Percentiles rank a stretch among this genome's conserved stretches.
Evolutionary conservation across 2,888 invertebrate species (phyloP).

Genomic region (Heliconius ethilla): DNA sequence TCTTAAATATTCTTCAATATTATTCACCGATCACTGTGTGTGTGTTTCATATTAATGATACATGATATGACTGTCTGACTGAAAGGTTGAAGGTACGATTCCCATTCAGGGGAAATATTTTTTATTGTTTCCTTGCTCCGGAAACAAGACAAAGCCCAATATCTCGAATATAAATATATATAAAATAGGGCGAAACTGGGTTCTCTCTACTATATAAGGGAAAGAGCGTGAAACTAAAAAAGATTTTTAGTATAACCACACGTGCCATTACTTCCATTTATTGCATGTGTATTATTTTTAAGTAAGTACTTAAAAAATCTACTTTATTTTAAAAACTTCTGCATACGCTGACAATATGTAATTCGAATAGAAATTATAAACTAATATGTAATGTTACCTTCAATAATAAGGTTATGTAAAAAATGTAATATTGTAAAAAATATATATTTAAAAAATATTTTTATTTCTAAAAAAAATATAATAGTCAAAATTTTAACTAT

Average conservation of each 20-base stretch:
- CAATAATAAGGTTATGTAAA: constrained; percentile 46
- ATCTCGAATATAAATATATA: too few relatives aligned
- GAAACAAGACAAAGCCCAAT: too few relatives aligned
- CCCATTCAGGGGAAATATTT: not conserved
- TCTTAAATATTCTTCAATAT: too few relatives aligned
- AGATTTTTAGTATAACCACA: too few relatives aligned
- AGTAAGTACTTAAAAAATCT: not conserved
- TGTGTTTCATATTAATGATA: too few relatives aligned
- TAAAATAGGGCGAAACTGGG: too few relatives aligned
- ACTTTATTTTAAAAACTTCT: not conserved
- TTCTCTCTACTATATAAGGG: too few relatives aligned
- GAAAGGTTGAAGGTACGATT: not conserved
- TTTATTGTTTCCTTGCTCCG: not conserved
- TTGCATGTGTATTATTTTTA: too few relatives aligned
- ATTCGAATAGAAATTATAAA: not conserved
- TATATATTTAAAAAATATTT: constrained; percentile 38
- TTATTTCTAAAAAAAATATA: constrained; percentile 41
- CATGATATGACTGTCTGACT: not conserved
- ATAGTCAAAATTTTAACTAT: constrained; percentile 36
- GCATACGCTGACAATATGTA: not conserved
- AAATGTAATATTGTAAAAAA: constrained; percentile 38
- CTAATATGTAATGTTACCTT: constrained; percentile 49
- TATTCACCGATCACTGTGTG: too few relatives aligned
- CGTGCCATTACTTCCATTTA: too few relatives aligned
- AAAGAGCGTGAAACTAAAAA: too few relatives aligned